Base-by-base conservation (phyloP, 1,140 invertebrate species). In the Theocolax elegans region DNA sequence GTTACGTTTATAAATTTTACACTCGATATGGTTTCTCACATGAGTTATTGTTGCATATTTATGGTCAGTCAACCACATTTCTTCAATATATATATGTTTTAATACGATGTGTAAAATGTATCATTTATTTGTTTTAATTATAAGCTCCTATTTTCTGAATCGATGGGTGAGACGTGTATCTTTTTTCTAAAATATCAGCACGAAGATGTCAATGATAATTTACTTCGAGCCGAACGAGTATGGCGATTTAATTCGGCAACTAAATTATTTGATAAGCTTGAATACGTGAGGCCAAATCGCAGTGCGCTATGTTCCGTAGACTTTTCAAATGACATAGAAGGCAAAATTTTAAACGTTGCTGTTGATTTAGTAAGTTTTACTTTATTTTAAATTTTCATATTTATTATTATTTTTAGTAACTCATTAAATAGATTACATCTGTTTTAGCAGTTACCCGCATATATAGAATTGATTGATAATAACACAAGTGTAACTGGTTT, bases 251-350 rank as follows among this genome's bases (percentile, higher is more conserved):
- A 79, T 64, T 21, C 40, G 9, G 21, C 27, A 1, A 59, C 46
- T 12, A 12, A 51, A 7, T 25, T 72, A 53, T 80, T 80, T 44
- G 72, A 75, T 15, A 51, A 71, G 3, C 54, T 80, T 21, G 75
- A 76, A 58, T 60, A 71, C 1, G 29, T 77, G 3, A 75, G 60
- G 25, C 38, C 38, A 19, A 76, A 79, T 59, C 29, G 19, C 1
- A 73, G 59, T 9, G 54, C 70, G 13, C 35, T 79, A 6, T 80
- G 76, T 44, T 77, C 69, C 35, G 72, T 80, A 25, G 42, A 78
- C 46, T 59, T 58, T 19, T 51, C 60, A 8, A 53, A 62, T 23
- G n/a, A 77, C 13, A 25, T 77, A 15, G 35, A 67, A 1, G 72
- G 66, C 9, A 69, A 64, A 31, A 58, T 69, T 0, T 60, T 80